Base-by-base conservation (phyloP, 2,888 invertebrate genomes). In the Callyntrura sp. region DNA sequence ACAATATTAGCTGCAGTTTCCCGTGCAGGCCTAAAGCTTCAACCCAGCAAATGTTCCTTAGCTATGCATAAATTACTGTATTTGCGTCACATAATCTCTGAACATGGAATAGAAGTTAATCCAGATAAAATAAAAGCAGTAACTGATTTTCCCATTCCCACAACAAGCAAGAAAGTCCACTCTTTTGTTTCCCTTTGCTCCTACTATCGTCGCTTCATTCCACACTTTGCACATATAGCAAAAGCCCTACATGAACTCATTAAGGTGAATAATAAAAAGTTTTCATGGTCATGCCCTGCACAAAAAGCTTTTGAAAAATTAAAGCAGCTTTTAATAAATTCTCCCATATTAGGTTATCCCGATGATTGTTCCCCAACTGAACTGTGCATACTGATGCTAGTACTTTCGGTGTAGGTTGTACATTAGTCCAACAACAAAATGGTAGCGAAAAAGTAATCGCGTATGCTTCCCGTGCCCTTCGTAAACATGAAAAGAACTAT, bases 61-160 rank as follows among this genome's bases (percentile, higher is more conserved):
- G 93, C 91, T 0, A 73, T 89, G 14, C 82, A 88, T 6, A 65
- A 92, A 43, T 43, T 94, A 0, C 92, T 92, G 60, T 94, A 94
- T 86, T 87, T 94, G 2, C 94, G 94, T 0, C 94, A 94, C 82
- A 51, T 94, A 0, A 93, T 95, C 0, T 93, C 94, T 85, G 65
- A 84, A 5, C 57, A 93, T 0, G 92, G 91, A 14, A 76, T 91
- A 5, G 60, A 78, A 28, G 83, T 84, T n/a, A 86, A 92, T 45
- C 91, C 91, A 0, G 86, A 85, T 0, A 92, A 90, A 82, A 62
- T 92, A 8, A 12, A 25, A 25, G 88, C 92, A 0, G 83, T 93
- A 8, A 43, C 12, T 9, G 28, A 88, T 14, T 92, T 92, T 81
- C 90, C 92, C 11, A 48, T 55, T 3, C 93, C 93, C 0, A 81